Evolutionary conservation across 1,140 invertebrate species (phyloP), one percentile per base, ranked within the genome.

Genomic region (Papilio helenus): DNA sequence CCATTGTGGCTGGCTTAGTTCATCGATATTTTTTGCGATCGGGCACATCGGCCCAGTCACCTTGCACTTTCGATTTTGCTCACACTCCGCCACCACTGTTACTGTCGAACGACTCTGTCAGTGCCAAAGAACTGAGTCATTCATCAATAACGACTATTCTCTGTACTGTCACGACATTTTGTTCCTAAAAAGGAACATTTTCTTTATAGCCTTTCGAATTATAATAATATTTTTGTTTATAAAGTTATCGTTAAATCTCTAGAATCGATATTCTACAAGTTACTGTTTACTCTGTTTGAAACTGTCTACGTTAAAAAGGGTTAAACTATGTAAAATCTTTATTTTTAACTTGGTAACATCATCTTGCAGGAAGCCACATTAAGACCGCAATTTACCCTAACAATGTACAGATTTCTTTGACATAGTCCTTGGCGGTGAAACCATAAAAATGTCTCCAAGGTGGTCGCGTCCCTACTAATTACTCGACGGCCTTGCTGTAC

Each of bases 41-140:
- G 85, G 79, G 84, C 81, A 88, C 86, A 87, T 89, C 86, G 83
- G 81, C 79, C 80, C 80, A 68, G 82, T 89, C 85, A 89, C 83
- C 83, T 88, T 88, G 85, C 83, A 90, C 90, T 92, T 92, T 92
- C 90, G 83, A 89, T 91, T 92, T 89, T 85, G 79, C 72, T 79
- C 65, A 73, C 80, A 46, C 49, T 58, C 73, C 80, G 71, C 71
- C 68, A 42, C 44, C 65, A 55, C 73, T 73, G 23, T 23, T 65
- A 51, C 78, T 29, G 72, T 68, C 79, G 58, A 74, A 49, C 46
- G 72, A 74, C 68, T 80, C 72, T 68, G 58, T 73, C 16, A 26
- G 72, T 29, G 44, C 73, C 55, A 46, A 80, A 51, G 72, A 74
- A 44, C 68, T 80, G 61, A 68, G 14, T 68, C 73, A 76, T 79